Evolutionary conservation across 2,888 invertebrate genomes (phyloP), one percentile per base, ranked within the genome.

Genomic region (Charanyca ferruginea): DNA sequence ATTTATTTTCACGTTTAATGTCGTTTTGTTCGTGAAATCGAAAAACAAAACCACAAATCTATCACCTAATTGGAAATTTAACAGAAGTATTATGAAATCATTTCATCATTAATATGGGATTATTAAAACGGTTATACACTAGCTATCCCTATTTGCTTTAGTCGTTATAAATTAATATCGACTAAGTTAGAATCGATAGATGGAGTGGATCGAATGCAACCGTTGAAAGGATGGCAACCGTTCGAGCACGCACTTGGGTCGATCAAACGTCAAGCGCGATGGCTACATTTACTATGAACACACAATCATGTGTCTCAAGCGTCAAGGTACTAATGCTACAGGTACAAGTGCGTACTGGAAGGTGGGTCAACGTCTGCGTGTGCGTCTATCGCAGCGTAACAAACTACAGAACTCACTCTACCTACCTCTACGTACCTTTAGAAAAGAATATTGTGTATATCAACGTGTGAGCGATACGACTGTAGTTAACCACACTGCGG

Each of bases 341-440:
- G 59, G 58, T 47, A 59, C 78, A 74, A 81, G 81, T 81, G 81
- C 79, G 83, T 62, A 67, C 75, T 61, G 44, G 72, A 77, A 53
- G 72, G 73, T 61, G 58, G 41, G 48, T 60, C 63, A 51, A 69
- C 71, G 70, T 60, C 66, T 66, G 75, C 53, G 68, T 62, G 80
- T 59, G 76, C 53, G 65, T 63, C 58, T 64, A 65, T 66, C 71
- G 77, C 81, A 80, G 79, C 79, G 83, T 67, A 68, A 73, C 75
- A 75, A 80, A 83, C 81, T 79, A 81, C 79, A 65, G 78, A 66
- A 55, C 71, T 78, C 83, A 71, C 83, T 73, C 80, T 77, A 83
- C 79, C 81, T 79, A 81, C 81, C 75, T 82, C 77, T 82, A 81
- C 81, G 63, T 79, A 80, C 79, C 83, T 80, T 79, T 57, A 65